Conservation (phyloP, 2,888 invertebrate species). For the Drosophila picticornis region DNA sequence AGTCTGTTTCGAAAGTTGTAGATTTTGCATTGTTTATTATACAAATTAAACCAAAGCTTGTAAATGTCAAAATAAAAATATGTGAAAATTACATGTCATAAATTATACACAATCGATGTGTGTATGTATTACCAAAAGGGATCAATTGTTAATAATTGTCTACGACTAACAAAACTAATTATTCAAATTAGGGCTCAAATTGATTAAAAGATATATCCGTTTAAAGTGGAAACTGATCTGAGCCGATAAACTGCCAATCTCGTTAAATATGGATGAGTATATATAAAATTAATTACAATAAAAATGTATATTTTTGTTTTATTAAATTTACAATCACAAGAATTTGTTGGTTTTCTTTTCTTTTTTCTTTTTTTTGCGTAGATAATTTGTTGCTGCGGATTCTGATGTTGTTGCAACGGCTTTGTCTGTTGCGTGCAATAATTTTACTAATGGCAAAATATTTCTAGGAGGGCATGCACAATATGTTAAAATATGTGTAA, state of each 20-base stretch:
- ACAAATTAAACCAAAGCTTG: constrained; percentile 59
- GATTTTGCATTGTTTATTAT: constrained; percentile 60
- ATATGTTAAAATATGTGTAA: constrained; percentile 46
- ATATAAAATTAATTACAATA: constrained; percentile 65
- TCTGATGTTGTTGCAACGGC: constrained; percentile 50
- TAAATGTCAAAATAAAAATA: constrained; percentile 38
- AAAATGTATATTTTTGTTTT: constrained; percentile 63
- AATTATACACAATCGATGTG: constrained; percentile 22
- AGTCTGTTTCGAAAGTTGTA: constrained; percentile 31
- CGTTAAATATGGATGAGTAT: constrained; percentile 39
- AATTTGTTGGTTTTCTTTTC: constrained; percentile 43
- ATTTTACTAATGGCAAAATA: constrained; percentile 75
- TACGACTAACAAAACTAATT: constrained; percentile 43
- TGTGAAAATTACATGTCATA: constrained; percentile 49
- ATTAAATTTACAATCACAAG: constrained; percentile 80
- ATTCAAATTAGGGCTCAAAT: constrained; percentile 44
- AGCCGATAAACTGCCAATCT: constrained; percentile 41
- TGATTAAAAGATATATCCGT: constrained; percentile 10
- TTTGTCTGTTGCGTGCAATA: constrained; percentile 62
- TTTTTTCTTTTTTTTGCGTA: constrained; percentile 28
- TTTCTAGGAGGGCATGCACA: constrained; percentile 64
- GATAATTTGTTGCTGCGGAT: constrained; percentile 51
- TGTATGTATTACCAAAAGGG: constrained; percentile 31
- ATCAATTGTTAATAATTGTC: constrained; percentile 57
- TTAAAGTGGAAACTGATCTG: constrained; percentile 24